Base-by-base conservation (phyloP, 2,797 vertebrate genomes). In the Enteromius unitaeniatus region DNA sequence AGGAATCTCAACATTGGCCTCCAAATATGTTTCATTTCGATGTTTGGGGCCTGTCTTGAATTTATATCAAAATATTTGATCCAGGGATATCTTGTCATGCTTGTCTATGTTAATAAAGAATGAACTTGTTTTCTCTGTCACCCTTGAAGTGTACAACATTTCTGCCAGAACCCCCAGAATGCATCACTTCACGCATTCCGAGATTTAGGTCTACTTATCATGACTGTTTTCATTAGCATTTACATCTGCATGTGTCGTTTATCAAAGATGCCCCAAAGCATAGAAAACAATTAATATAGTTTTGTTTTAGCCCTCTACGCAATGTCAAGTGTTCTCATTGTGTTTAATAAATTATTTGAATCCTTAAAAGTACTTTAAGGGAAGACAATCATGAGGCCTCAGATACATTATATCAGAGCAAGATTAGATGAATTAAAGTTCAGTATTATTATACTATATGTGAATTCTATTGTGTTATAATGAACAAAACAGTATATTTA, bases 1-100 rank as follows among this genome's bases (percentile, higher is more conserved):
- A 47, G 15, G 58, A 78, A 84, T 86, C 34, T 81, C 31, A 76
- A 80, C 31, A 73, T 34, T 64, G 82, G 58, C 78, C 82, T 84
- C 19, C 69, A 77, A 78, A 65, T 55, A 1, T 14, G 14, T 69
- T 79, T 60, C 31, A 19, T 69, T 55, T 77, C 34, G 19, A 74
- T 74, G 15, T 80, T 58, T 81, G 14, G 15, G 15, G 62, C 74
- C 65, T 76, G 51, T 14, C 47, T 40, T 64, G 68, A 64, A 67
- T 84, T 73, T 26, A 64, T 67, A 64, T 76, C 26, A 42, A 23
- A 55, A 68, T 53, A 42, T 65, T 47, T 78, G 82, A 78, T 67
- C 64, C 74, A 58, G 62, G 21, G 26, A 67, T 77, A 60, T 78
- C 53, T 62, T 84, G 75, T 78, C 51, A 78, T 72, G 53, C 55